Conservation (phyloP, 2,888 invertebrate genomes). For the Argyresthia goedartella region DNA sequence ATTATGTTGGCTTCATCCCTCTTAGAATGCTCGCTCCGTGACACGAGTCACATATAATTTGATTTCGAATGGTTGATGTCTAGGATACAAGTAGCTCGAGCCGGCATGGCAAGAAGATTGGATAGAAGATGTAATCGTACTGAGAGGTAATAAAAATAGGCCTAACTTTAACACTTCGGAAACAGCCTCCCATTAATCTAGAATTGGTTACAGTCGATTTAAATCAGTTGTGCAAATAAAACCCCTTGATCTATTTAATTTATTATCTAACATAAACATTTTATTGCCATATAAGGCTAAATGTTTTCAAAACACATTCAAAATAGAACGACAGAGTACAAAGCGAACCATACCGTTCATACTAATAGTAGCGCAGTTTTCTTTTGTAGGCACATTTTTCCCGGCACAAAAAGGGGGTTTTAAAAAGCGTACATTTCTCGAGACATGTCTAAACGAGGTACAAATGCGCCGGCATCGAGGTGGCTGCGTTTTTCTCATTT, state of each 20-base stretch:
- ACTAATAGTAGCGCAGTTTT: too few species aligned
- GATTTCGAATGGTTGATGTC: neutral
- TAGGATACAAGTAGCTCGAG: neutral
- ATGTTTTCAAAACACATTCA: too few species aligned
- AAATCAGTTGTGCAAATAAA: too few species aligned
- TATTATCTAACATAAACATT: too few species aligned
- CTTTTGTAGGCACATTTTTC: neutral
- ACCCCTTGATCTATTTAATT: too few species aligned
- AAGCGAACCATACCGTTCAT: too few species aligned
- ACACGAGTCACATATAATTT: neutral
- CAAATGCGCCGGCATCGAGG: conserved; percentile 15
- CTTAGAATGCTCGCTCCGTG: conserved; percentile 10
- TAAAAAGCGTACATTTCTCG: neutral
- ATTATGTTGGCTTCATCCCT: conserved; percentile 36
- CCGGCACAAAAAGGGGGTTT: neutral
- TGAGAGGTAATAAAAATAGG: conserved; percentile 5
- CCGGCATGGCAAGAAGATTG: neutral
- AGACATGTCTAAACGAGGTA: conserved; percentile 14
- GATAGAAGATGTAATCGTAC: conserved; percentile 9
- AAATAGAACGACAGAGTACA: too few species aligned
- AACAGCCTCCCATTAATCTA: neutral
- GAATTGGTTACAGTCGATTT: too few species aligned
- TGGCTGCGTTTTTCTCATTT: conserved; percentile 52
- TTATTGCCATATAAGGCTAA: too few species aligned
- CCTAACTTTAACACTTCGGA: neutral